A percentile compares a stretch with the other conserved stretches of the same genome.
Conservation (phyloP, 2,797 vertebrate species). For the Choloepus didactylus region DNA sequence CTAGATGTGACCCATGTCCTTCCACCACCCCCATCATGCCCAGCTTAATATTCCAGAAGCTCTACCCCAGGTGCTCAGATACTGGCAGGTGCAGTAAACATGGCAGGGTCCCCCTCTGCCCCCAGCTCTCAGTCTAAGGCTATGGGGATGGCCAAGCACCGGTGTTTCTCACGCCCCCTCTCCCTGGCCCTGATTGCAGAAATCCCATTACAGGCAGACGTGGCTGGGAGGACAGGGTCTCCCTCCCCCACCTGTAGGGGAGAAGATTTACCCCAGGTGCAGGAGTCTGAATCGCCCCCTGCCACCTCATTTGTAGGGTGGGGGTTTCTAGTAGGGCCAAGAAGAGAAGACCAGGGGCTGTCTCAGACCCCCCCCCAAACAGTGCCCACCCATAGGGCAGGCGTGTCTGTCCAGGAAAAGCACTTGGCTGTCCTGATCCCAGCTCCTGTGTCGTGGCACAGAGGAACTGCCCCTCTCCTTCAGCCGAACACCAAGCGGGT, state of each 20-base stretch:
- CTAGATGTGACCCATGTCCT: rapidly evolving
- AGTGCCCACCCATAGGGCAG: neutral
- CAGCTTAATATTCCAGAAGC: neutral
- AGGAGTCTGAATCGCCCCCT: neutral
- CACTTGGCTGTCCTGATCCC: neutral
- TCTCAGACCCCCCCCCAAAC: too few relatives aligned
- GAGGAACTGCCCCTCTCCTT: neutral
- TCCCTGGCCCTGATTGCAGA: neutral
- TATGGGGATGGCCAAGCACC: neutral
- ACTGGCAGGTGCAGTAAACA: neutral
- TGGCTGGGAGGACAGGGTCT: neutral
- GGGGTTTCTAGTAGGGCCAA: neutral
- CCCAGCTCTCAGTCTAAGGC: neutral
- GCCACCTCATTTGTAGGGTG: neutral
- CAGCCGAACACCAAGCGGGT: rapidly evolving
- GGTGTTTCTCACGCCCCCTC: neutral
- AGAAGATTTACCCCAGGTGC: too few relatives aligned
- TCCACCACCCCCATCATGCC: neutral
- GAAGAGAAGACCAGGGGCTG: neutral
- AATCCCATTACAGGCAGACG: neutral
- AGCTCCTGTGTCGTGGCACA: neutral
- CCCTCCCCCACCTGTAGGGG: too few relatives aligned
- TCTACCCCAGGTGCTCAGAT: rapidly evolving
- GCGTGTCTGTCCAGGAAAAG: neutral
- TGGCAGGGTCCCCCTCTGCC: rapidly evolving